Conservation (phyloP, 1,140 invertebrate species). For the Matsumurasca onukii region DNA sequence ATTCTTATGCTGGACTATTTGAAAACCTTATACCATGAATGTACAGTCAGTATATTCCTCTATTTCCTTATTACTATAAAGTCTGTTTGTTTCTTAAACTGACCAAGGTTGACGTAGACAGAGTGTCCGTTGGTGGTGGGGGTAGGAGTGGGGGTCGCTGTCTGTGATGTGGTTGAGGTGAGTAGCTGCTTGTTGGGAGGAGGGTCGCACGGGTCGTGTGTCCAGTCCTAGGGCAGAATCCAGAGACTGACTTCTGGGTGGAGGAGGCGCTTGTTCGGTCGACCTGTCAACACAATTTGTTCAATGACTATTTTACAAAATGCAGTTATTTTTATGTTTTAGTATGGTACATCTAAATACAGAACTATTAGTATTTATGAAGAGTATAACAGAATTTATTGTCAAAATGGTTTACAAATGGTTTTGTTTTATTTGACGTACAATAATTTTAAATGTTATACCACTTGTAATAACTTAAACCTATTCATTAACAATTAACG, state of each 20-base stretch:
- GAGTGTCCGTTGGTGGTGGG: not conserved
- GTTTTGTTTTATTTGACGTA: no score
- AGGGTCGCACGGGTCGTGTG: conserved; percentile 49
- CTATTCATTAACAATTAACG: no score
- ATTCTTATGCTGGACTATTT: no score
- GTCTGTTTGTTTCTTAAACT: not conserved
- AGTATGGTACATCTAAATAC: not conserved
- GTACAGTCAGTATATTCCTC: no score
- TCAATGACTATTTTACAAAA: conserved; percentile 9
- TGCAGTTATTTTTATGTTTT: not conserved
- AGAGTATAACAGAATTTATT: no score
- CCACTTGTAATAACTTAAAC: no score
- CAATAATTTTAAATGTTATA: no score
- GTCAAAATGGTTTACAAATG: no score
- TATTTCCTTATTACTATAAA: no score
- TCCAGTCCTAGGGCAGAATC: conserved; percentile 48
- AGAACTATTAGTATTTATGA: no score
- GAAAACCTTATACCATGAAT: no score
- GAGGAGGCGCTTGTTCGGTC: conserved; percentile 58
- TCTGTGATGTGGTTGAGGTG: not conserved
- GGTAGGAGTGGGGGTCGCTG: not conserved
- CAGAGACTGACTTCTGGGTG: conserved; percentile 57
- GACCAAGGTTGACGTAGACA: conserved; percentile 46
- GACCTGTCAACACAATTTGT: conserved; percentile 32
- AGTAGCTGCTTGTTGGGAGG: conserved; percentile 26